Percentiles rank a stretch among this genome's conserved stretches.
These are phyloP conservation scores for Perdita meconis DNA, from an alignment of 2,888 invertebrate genomes.

Conservation along the genomic window DNA sequence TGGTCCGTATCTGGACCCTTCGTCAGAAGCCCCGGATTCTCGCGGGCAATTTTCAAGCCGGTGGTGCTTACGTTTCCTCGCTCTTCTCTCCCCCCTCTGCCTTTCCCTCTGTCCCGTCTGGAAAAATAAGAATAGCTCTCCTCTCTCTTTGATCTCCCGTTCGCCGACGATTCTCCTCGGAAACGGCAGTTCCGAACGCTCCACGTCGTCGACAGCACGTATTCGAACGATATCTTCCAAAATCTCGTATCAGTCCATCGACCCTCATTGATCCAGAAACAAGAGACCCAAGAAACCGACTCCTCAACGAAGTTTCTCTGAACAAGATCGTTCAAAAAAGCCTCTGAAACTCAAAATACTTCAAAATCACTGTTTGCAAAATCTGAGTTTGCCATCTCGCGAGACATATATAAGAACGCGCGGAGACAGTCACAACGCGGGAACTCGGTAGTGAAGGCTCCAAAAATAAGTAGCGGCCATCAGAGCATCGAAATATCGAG, in stretches of 20 bases:
- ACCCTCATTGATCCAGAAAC: too few species aligned
- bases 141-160: slow-evolving; percentile 30
- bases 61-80: slow-evolving; percentile 51
- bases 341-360: too few species aligned
- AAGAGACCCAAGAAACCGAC: too few species aligned
- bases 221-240: not conserved
- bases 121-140: slow-evolving; percentile 60
- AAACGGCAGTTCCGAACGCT: slow-evolving; percentile 32
- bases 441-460: not conserved
- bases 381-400: too few species aligned
- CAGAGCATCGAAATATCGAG: not conserved
- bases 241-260: not conserved
- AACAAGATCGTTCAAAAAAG: too few species aligned
- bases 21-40: slow-evolving; percentile 45
- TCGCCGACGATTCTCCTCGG: slow-evolving; percentile 21
- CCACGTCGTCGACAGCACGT: slow-evolving; percentile 21
- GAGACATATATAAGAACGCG: too few species aligned
- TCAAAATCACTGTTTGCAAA: not conserved
- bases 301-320: too few species aligned
- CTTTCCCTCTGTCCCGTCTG: slow-evolving; percentile 18
- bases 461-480: not conserved
- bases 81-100: slow-evolving; percentile 1
- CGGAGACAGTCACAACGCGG: not conserved
- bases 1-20: slow-evolving; percentile 59
- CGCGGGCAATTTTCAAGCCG: slow-evolving; percentile 46